Evolutionary conservation across 2,113 vertebrate genomes (phyloP).

Genomic region (Nannobrachium achirus): DNA sequence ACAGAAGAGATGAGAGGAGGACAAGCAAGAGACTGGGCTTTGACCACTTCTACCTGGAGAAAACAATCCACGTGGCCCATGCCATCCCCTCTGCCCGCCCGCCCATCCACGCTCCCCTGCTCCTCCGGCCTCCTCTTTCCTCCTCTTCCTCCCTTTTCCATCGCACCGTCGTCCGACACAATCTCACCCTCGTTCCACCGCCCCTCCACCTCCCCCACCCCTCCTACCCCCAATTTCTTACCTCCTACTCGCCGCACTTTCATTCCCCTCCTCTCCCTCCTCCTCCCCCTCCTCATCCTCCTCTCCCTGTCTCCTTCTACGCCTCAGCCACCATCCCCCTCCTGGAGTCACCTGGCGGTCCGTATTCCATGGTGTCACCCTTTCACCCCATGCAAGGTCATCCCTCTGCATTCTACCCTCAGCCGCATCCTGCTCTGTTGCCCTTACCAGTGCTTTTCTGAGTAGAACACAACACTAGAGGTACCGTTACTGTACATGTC

Average conservation of each 20-base stretch:
- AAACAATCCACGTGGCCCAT: constrained; percentile 42
- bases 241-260: constrained; percentile 18
- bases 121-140: constrained; percentile 52
- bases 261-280: constrained; percentile 29
- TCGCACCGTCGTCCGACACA: constrained; percentile 70
- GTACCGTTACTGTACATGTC: too few species aligned
- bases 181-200: constrained; percentile 60
- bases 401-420: constrained; percentile 47
- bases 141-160: constrained; percentile 61
- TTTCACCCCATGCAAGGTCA: constrained; percentile 63
- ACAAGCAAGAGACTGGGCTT: constrained; percentile 35
- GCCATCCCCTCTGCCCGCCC: constrained; percentile 41
- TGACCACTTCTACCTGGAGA: constrained; percentile 43
- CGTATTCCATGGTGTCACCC: constrained; percentile 52
- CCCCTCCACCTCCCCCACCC: constrained; percentile 37
- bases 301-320: constrained; percentile 55
- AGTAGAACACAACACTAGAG: background rate
- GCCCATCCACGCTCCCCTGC: constrained; percentile 55
- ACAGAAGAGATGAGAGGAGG: constrained; percentile 38
- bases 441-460: constrained; percentile 68
- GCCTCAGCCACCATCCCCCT: constrained; percentile 46
- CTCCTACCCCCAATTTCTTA: constrained; percentile 58
- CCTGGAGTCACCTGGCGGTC: constrained; percentile 32
- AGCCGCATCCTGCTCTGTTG: constrained; percentile 53
- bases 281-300: constrained; percentile 26